These are phyloP conservation scores for Thunnus albacares DNA, from an alignment of 2,797 vertebrate species.

Conservation along the genomic window DNA sequence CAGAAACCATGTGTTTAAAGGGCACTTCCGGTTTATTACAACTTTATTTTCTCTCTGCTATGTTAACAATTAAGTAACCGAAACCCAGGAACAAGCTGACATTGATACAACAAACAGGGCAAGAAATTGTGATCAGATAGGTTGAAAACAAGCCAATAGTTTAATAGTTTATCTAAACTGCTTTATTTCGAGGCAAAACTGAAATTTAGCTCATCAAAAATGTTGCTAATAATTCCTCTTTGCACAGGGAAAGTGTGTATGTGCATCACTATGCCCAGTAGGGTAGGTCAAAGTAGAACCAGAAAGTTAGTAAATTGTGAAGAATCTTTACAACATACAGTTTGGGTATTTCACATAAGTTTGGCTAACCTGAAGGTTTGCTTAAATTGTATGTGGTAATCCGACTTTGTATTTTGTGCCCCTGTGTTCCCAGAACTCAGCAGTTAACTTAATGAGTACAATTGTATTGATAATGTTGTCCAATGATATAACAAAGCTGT, in stretches of 20 bases:
- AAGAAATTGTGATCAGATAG: conserved; percentile 3
- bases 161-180: neutral
- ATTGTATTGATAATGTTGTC: neutral
- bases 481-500: neutral
- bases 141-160: neutral
- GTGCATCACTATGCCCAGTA: neutral
- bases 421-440: neutral
- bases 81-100: neutral
- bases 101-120: neutral
- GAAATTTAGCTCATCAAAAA: too few species aligned
- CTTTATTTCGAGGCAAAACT: neutral
- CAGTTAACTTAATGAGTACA: neutral
- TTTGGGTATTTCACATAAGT: neutral
- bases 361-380: neutral
- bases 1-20: conserved; percentile 50
- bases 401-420: too few species aligned
- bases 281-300: conserved; percentile 21
- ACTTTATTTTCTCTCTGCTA: conserved; percentile 2
- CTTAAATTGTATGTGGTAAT: neutral
- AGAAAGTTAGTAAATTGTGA: neutral
- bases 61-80: neutral
- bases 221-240: too few species aligned
- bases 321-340: neutral
- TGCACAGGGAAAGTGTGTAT: neutral
- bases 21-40: conserved; percentile 23